These are phyloP conservation scores for Caenorhabditis briggsae DNA, from an alignment of 1,140 invertebrate species.

Conservation along the genomic window DNA sequence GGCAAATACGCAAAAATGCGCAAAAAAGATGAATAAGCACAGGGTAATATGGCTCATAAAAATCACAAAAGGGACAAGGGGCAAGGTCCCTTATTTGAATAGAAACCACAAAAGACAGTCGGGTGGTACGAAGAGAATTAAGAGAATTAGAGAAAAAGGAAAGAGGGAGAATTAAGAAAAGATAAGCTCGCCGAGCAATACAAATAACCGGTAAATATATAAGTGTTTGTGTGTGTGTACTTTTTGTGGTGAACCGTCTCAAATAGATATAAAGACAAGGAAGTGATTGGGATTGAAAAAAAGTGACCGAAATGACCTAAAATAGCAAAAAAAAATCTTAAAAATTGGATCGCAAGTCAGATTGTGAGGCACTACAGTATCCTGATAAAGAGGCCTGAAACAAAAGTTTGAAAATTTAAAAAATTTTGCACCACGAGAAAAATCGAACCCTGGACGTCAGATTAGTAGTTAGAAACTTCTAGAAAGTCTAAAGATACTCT, in stretches of 20 bases:
- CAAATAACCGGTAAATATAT: background rate
- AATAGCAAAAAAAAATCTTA: too few species aligned
- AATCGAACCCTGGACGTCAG: too few species aligned
- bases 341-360: too few species aligned
- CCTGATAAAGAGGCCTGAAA: too few species aligned
- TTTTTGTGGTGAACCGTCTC: conserved; percentile 9
- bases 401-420: too few species aligned
- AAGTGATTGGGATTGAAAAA: background rate
- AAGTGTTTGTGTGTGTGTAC: background rate
- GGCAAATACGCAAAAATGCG: background rate
- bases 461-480: too few species aligned
- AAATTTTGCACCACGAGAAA: too few species aligned
- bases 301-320: too few species aligned
- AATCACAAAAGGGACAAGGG: background rate
- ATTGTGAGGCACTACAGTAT: too few species aligned
- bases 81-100: background rate
- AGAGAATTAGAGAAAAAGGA: too few species aligned
- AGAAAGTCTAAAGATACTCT: too few species aligned
- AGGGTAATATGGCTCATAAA: conserved; percentile 6
- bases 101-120: conserved; percentile 3
- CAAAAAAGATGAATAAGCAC: background rate
- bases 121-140: conserved; percentile 3
- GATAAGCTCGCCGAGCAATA: background rate
- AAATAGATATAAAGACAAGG: conserved; percentile 1
- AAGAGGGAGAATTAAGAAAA: too few species aligned